Evolutionary conservation across 2,113 vertebrate species (phyloP).

Genomic region (Sigmodon hispidus): DNA sequence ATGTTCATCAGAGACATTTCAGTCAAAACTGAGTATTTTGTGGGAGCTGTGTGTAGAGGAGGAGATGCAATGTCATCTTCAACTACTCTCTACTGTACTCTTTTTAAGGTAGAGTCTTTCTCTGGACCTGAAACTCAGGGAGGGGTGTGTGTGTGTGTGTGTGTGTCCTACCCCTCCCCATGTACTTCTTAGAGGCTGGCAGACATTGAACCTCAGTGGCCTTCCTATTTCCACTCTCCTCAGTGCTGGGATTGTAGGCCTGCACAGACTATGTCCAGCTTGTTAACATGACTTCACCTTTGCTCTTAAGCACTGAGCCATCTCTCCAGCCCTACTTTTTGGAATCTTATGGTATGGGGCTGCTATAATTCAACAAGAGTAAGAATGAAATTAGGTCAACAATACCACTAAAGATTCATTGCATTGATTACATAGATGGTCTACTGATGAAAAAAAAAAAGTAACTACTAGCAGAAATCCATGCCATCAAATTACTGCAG

Average conservation of each 20-base stretch:
- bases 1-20: not conserved
- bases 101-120: not conserved
- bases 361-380: not conserved
- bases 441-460: not conserved
- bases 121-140: not conserved
- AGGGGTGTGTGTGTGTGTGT: not conserved
- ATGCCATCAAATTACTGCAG: not conserved
- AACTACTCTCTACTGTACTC: not conserved
- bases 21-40: not conserved
- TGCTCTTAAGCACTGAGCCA: not conserved
- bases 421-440: not conserved
- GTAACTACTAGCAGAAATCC: not conserved
- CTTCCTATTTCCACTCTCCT: not conserved
- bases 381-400: not conserved
- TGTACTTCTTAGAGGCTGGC: not conserved
- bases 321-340: not conserved
- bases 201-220: not conserved
- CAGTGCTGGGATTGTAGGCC: not conserved
- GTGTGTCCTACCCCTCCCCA: not conserved
- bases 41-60: not conserved
- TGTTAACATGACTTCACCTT: not conserved
- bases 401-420: not conserved
- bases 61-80: not conserved
- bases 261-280: not conserved
- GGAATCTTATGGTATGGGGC: not conserved